Percentiles rank a stretch among this genome's conserved stretches.
phyloP scores from a whole-genome alignment of 2,888 invertebrate species.

The Meiosimyza decipiens region DNA sequence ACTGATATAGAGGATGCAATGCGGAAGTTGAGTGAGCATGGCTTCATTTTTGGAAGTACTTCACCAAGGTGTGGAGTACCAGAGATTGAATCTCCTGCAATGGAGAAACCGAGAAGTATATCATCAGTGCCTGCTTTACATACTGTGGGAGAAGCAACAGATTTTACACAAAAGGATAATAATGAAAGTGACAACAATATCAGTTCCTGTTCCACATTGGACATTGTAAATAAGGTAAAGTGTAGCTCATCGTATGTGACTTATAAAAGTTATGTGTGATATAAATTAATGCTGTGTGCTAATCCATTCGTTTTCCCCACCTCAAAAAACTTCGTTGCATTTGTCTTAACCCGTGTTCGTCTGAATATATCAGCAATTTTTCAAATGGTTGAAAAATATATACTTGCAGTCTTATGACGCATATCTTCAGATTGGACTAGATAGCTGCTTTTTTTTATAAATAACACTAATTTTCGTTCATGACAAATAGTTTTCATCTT shows the following conservation, averaged over 20 bases:
- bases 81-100: slow-evolving; percentile 20
- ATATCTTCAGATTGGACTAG: too few relatives aligned
- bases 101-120: slow-evolving; percentile 4
- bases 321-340: too few relatives aligned
- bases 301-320: too few relatives aligned
- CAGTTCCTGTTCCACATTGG: slow-evolving; percentile 65
- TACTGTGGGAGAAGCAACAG: slow-evolving; percentile 55
- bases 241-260: slow-evolving; percentile 9
- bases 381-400: too few relatives aligned
- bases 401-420: too few relatives aligned
- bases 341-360: too few relatives aligned
- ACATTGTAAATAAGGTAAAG: slow-evolving; percentile 65
- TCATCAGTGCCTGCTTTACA: slow-evolving; percentile 34
- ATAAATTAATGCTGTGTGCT: too few relatives aligned
- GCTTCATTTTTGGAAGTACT: slow-evolving; percentile 63
- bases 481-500: too few relatives aligned
- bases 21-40: slow-evolving; percentile 49
- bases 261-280: background rate
- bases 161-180: slow-evolving; percentile 60
- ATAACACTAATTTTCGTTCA: too few relatives aligned
- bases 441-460: too few relatives aligned
- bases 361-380: too few relatives aligned
- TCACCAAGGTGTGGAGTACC: slow-evolving; percentile 54
- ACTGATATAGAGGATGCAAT: slow-evolving; percentile 44
- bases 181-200: slow-evolving; percentile 66